Evolutionary conservation across 2,888 invertebrate genomes (phyloP).

Genomic region (Xanthorhoe designata): DNA sequence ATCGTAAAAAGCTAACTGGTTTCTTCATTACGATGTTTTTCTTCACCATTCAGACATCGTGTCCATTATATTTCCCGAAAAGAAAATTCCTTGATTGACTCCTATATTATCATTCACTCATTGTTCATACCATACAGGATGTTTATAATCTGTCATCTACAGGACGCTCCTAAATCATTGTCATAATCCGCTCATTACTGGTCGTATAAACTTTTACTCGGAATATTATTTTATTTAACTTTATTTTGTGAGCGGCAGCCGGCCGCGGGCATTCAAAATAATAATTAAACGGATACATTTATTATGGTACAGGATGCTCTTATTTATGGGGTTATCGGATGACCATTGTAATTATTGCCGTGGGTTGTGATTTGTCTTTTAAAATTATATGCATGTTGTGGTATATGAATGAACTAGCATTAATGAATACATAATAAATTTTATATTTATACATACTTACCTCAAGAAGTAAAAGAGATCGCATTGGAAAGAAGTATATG

Average conservation of each 20-base stretch:
- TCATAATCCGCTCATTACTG: conserved; percentile 6
- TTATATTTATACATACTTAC: no score
- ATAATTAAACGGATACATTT: conserved; percentile 85
- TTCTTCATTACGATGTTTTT: no score
- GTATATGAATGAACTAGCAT: background rate
- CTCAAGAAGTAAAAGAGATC: no score
- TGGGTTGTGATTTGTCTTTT: conserved; percentile 18
- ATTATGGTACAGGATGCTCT: conserved; percentile 72
- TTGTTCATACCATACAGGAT: background rate
- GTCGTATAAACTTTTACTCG: conserved; percentile 8
- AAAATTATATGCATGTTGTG: background rate
- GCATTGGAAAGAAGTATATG: no score
- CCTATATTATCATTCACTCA: no score
- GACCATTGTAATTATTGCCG: conserved; percentile 24
- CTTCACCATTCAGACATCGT: no score
- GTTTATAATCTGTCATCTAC: background rate
- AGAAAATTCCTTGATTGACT: no score
- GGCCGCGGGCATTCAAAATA: conserved; percentile 82
- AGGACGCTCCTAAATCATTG: background rate
- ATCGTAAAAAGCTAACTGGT: no score
- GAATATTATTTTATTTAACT: conserved; percentile 14
- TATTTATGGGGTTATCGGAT: conserved; percentile 35
- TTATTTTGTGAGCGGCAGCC: conserved; percentile 17
- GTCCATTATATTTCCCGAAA: no score
- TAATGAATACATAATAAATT: no score